Evolutionary conservation across 2,797 vertebrate genomes (phyloP).

Genomic region (Tragelaphus eurycerus): DNA sequence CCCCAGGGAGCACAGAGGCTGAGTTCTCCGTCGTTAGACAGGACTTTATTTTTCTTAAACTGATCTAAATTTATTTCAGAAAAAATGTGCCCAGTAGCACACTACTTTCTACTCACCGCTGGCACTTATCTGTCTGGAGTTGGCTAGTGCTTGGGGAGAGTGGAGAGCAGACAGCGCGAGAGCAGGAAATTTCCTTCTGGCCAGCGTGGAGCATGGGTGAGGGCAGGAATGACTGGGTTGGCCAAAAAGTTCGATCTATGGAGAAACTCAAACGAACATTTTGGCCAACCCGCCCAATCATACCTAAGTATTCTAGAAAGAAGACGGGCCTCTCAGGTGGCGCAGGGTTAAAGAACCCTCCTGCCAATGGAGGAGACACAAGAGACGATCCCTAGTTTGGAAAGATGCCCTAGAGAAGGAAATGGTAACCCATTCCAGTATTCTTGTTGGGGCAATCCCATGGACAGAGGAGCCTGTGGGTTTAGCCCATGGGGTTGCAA

Average conservation of each 20-base stretch:
- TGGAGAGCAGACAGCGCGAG: fast-evolving
- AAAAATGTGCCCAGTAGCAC: not conserved
- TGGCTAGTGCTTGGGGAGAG: not conserved
- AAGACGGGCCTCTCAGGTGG: not conserved
- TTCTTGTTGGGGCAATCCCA: not conserved
- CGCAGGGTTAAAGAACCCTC: not conserved
- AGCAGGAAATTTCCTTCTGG: not conserved
- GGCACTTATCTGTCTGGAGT: not conserved
- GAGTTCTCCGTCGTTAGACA: not conserved
- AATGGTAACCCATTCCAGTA: not conserved
- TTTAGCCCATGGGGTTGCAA: not conserved
- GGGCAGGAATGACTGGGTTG: not conserved
- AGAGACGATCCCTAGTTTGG: not conserved
- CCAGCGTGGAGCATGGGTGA: fast-evolving
- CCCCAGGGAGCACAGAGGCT: not conserved
- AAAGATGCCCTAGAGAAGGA: not conserved
- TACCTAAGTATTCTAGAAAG: not conserved
- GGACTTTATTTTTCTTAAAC: not conserved
- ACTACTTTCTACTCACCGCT: not conserved
- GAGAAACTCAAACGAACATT: not conserved
- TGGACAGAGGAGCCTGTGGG: not conserved
- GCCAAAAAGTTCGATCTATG: not conserved
- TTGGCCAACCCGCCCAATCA: not conserved
- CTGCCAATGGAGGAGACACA: not conserved
- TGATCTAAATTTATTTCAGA: not conserved